These are phyloP conservation scores for Corella eumyota DNA, from an alignment of 23 tunicate species.

Conservation along the genomic window DNA sequence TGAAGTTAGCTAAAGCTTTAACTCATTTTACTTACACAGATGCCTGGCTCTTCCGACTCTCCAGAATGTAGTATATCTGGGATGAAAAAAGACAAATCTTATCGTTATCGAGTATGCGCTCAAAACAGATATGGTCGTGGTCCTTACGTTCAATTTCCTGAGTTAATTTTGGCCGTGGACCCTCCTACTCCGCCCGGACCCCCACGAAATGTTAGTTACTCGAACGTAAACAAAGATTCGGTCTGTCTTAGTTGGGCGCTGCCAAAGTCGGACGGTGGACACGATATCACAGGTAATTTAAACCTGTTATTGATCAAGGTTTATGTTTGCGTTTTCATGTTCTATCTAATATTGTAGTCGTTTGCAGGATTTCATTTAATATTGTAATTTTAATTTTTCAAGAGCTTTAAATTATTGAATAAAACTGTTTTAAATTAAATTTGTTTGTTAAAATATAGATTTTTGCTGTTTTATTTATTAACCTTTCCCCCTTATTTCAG, in stretches of 20 bases:
- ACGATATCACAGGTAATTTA: constrained; percentile 50
- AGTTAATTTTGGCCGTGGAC: constrained; percentile 53
- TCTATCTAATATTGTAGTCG: background rate
- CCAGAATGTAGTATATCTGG: constrained; percentile 56
- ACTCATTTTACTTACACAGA: too few species aligned
- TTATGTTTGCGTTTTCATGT: background rate
- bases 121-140: constrained; percentile 72
- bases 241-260: constrained; percentile 67
- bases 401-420: too few species aligned
- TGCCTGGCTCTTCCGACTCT: constrained; percentile 34
- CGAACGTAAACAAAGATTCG: constrained; percentile 68
- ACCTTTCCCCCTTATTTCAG: too few species aligned
- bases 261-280: constrained; percentile 68
- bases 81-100: constrained; percentile 71
- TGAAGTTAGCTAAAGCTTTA: too few species aligned
- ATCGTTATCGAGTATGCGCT: constrained; percentile 68
- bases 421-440: too few species aligned
- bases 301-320: background rate
- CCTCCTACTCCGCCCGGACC: constrained; percentile 64
- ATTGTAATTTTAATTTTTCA: too few species aligned
- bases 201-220: constrained; percentile 30
- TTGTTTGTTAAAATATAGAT: too few species aligned
- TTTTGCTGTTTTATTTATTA: too few species aligned
- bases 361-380: too few species aligned
- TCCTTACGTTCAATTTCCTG: constrained; percentile 43